Evolutionary conservation across 1,140 invertebrate genomes (phyloP), one percentile per base, ranked within the genome.

Genomic region (Lepidurus arcticus): DNA sequence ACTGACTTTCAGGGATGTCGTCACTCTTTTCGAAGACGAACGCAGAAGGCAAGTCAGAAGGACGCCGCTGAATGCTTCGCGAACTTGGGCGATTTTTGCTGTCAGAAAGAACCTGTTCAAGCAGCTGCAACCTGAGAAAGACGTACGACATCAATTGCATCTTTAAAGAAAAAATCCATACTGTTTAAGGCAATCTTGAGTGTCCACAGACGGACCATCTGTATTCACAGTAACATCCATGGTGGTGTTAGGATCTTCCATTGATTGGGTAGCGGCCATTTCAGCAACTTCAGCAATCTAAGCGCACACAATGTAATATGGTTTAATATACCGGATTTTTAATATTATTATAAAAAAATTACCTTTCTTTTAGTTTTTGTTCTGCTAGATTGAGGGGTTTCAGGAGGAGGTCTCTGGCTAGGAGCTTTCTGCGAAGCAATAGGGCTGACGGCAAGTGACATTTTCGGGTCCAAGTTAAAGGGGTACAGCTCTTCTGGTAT

Each of bases 401-500:
- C 53, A 13, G 8, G 53, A 6, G 11, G 13, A 65, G 53, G 4
- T 34, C 34, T 34, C 34, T 34, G 34, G 34, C 34, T 34, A 34
- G 42, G 42, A 42, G 74, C 43, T 42, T 34, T 43, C 21, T 45
- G 76, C 9, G 76, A 24, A 47, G 44, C 21, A 13, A 53, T 45
- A 10, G 76, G 65, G 34, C 65, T 76, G 3, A 76, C 45, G 13
- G 26, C 75, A 0, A 78, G 44, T 16, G 78, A 78, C 75, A 85
- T 80, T 76, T 83, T 86, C 24, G 84, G 83, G 79, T 86, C 86
- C 77, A 83, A 86, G 65, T 82, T 85, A 75, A 84, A 85, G 6
- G 86, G 85, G 81, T 83, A 86, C 16, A 83, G 77, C n/a, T 80
- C 80, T 80, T 86, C 86, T 77, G 85, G 84, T 5, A 86, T 83